A percentile compares a stretch with the other conserved stretches of the same genome.
These are phyloP conservation scores for Aphis craccivora DNA, from an alignment of 1,140 invertebrate genomes.

Conservation along the genomic window DNA sequence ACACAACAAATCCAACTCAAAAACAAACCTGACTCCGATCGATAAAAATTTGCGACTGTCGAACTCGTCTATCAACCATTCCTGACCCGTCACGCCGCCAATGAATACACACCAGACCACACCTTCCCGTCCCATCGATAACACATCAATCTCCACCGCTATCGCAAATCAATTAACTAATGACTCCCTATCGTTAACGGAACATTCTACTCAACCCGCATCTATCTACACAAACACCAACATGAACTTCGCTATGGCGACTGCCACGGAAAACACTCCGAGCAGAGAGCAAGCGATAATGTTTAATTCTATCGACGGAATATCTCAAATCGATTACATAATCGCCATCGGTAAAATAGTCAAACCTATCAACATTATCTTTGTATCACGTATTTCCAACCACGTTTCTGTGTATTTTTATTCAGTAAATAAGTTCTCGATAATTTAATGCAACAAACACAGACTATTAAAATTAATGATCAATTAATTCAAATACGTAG, in stretches of 20 bases:
- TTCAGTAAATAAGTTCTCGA: not conserved
- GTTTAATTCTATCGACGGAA: not conserved
- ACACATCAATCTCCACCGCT: not conserved
- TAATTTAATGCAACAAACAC: not conserved
- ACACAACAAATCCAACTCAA: too few species aligned
- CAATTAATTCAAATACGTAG: not conserved
- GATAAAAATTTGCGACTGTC: too few species aligned
- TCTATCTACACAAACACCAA: not conserved
- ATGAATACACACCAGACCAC: not conserved
- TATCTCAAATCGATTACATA: not conserved
- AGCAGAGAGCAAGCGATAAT: constrained; percentile 1
- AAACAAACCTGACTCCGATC: not conserved
- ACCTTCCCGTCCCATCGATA: not conserved
- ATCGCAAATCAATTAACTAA: not conserved
- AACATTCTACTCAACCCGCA: not conserved
- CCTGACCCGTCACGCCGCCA: not conserved
- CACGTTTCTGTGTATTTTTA: not conserved
- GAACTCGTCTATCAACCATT: too few species aligned
- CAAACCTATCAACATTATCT: not conserved
- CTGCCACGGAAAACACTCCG: not conserved
- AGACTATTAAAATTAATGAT: not conserved
- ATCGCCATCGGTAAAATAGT: not conserved
- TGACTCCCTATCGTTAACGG: not conserved
- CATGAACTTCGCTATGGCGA: not conserved
- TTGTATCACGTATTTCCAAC: not conserved